A percentile compares a stretch with the other conserved stretches of the same genome.
phyloP scores from a whole-genome alignment of 35 echinoderm and acorn worm species.

The Patiria miniata region DNA sequence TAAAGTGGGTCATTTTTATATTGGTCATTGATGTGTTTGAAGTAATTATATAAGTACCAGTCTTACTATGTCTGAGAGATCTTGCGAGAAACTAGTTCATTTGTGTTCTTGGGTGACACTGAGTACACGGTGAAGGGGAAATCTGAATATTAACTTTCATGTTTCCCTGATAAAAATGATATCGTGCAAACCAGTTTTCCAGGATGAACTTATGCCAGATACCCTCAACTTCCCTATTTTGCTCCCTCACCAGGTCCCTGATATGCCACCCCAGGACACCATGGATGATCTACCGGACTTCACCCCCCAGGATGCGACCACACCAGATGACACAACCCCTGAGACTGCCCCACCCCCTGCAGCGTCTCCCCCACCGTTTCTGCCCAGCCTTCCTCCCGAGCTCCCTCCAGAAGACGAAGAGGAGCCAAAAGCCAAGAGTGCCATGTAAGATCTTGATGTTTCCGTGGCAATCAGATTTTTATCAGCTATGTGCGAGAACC shows the following conservation, averaged over 20 bases:
- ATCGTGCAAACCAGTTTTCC: too few species aligned
- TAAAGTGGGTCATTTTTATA: too few species aligned
- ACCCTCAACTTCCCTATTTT: background rate
- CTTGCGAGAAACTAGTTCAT: too few species aligned
- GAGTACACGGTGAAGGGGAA: too few species aligned
- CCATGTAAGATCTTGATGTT: conserved; percentile 48
- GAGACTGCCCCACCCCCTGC: background rate
- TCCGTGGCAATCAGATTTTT: conserved; percentile 12
- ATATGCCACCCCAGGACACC: background rate
- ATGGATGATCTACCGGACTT: conserved; percentile 16
- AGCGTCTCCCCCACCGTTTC: conserved; percentile 14
- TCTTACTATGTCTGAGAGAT: too few species aligned
- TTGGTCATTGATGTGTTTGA: too few species aligned
- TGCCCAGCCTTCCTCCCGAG: conserved; percentile 55
- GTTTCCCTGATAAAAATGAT: too few species aligned
- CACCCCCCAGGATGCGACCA: background rate
- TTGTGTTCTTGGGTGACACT: too few species aligned
- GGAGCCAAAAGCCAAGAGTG: conserved; percentile 52
- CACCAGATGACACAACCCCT: background rate
- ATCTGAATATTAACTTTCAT: too few species aligned
- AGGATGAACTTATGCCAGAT: too few species aligned
- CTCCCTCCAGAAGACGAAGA: conserved; percentile 69
- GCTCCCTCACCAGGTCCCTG: background rate
- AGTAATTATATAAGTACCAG: too few species aligned
- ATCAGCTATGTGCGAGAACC: background rate